phyloP scores from a whole-genome alignment of 2,113 vertebrate genomes.

The Gallinago jamesoni region DNA sequence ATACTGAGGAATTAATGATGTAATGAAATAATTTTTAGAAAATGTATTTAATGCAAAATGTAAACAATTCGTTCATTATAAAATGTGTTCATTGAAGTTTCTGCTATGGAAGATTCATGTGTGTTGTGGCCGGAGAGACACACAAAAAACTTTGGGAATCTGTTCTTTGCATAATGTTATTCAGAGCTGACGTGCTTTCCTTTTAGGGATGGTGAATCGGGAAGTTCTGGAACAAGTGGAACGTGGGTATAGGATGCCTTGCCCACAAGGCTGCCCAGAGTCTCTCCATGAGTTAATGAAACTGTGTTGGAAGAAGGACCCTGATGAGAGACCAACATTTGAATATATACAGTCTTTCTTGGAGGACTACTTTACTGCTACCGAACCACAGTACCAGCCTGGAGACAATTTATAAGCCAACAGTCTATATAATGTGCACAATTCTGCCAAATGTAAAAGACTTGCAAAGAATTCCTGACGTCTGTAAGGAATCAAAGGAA shows the following conservation, averaged over 20 bases:
- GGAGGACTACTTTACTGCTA: slow-evolving; percentile 97
- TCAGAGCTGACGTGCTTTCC: neutral
- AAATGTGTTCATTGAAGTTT: fast-evolving
- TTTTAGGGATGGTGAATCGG: slow-evolving; percentile 92
- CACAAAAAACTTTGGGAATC: neutral
- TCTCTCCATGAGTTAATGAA: slow-evolving; percentile 96
- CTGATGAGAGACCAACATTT: slow-evolving; percentile 95
- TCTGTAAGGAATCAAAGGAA: slow-evolving; percentile 71
- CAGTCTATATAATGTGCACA: slow-evolving; percentile 68
- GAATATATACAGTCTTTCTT: slow-evolving; percentile 96
- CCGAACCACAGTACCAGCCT: slow-evolving; percentile 96
- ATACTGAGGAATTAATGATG: neutral
- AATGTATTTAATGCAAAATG: neutral
- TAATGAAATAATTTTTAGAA: neutral
- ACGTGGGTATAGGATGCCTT: slow-evolving; percentile 94
- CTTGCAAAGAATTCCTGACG: slow-evolving; percentile 67
- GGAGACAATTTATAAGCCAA: slow-evolving; percentile 92
- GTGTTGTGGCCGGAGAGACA: neutral
- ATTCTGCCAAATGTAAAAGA: slow-evolving; percentile 77
- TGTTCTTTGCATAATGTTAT: neutral
- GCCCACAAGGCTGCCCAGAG: slow-evolving; percentile 93
- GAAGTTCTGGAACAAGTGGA: slow-evolving; percentile 96
- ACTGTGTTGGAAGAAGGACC: slow-evolving; percentile 95
- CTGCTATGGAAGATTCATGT: neutral
- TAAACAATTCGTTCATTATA: neutral